Base-by-base conservation (phyloP, 2,113 vertebrate species). In the Cynopterus brachyotis region DNA sequence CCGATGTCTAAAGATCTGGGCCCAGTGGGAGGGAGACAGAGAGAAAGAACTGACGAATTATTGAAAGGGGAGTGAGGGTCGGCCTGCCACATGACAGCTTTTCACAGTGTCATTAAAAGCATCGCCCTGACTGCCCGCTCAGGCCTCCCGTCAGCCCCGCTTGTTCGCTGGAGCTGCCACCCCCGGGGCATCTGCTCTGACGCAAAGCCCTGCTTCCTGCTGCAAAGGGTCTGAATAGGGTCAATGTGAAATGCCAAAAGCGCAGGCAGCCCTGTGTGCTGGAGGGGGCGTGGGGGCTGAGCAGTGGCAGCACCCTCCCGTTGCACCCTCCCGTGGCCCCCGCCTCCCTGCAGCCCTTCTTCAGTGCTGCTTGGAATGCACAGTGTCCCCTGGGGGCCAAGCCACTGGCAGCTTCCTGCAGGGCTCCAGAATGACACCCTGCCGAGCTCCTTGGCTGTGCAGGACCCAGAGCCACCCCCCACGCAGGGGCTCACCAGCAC, bases 281-380 rank as follows among this genome's bases (percentile, higher is more conserved):
- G 12, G 24, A 32, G 32, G 13, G 45, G 47, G 47, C 2, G 13
- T 50, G 13, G 47, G 47, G 13, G 59, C 16, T 2, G 0, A 2
- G 69, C 55, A 13, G 45, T 1, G 0, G 28, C 55, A 57, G 94
- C 55, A 45, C 40, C 35, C 1, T 0, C n/a, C 12, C 9, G 0
- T n/a, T n/a, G n/a, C n/a, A n/a, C n/a, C n/a, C n/a, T n/a, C n/a
- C n/a, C n/a, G n/a, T n/a, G n/a, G n/a, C 1, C 0, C n/a, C 12
- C 9, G 0, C n/a, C 12, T 13, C 57, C 53, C 79, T 35, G 30
- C 50, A 15, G 62, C 57, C 4, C 45, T 57, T 19, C 24, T 40
- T n/a, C 1, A 0, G 9, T 72, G 62, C 62, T 82, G 26, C 32
- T 42, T 32, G 60, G 62, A 87, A 47, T 19, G 24, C 22, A 2